Conservation (phyloP, 1,140 invertebrate species). For the Episyrphus balteatus region DNA sequence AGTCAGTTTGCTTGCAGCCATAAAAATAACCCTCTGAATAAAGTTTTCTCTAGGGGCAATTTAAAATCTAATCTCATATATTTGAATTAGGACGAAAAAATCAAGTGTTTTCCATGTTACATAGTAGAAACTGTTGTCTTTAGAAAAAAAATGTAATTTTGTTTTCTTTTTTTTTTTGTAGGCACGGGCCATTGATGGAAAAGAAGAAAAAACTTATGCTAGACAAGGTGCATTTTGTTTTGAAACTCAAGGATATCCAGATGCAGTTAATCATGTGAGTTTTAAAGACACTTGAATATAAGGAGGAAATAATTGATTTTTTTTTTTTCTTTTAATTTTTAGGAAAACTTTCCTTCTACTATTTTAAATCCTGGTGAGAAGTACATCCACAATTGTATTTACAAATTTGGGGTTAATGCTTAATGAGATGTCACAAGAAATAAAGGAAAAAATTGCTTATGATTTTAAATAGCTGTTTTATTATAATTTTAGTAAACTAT, state of each 20-base stretch:
- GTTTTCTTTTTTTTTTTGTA: background rate
- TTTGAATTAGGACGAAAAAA: too few relatives aligned
- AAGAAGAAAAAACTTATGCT: conserved; percentile 54
- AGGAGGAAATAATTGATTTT: conserved; percentile 1
- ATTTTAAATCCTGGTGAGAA: conserved; percentile 59
- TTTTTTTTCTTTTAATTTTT: conserved; percentile 26
- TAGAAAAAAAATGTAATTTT: background rate
- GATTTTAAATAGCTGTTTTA: too few relatives aligned
- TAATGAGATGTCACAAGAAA: too few relatives aligned
- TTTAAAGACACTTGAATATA: conserved; percentile 5
- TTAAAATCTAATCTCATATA: too few relatives aligned
- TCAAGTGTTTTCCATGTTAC: too few relatives aligned
- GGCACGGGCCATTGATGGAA: conserved; percentile 46
- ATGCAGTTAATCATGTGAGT: conserved; percentile 73
- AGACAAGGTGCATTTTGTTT: conserved; percentile 77
- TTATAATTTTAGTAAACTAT: too few relatives aligned
- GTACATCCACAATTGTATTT: conserved; percentile 51
- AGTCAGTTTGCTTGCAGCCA: too few relatives aligned
- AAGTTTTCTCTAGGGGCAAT: too few relatives aligned
- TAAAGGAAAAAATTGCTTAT: too few relatives aligned
- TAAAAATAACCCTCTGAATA: too few relatives aligned
- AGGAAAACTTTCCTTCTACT: conserved; percentile 62
- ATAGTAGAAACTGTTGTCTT: too few relatives aligned
- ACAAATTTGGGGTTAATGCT: conserved; percentile 42
- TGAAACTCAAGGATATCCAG: conserved; percentile 87